Base-by-base conservation (phyloP, 1,140 invertebrate genomes). In the Neodiprion pinetum region DNA sequence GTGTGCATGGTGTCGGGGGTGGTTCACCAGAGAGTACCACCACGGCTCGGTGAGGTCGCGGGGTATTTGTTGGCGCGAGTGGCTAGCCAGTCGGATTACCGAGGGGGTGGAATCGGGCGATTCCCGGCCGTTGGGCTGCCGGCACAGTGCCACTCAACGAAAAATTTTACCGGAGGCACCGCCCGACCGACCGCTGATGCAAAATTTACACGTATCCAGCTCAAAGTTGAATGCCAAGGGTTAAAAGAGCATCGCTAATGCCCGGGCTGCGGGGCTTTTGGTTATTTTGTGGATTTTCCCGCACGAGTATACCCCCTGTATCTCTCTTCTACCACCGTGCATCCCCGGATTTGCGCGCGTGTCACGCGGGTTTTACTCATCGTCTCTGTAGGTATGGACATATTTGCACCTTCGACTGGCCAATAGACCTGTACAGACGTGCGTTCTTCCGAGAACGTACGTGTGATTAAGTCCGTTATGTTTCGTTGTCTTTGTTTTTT, bases 181-280 rank as follows among this genome's bases (percentile, higher is more conserved):
- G 70, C 70, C 40, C 74, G 83, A 85, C 79, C 81, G 81, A 88
- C 86, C 86, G 78, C 83, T 82, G 81, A 84, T 88, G 86, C 82
- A 87, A 88, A 88, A 88, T 88, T 88, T 88, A 88, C 87, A 87
- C 87, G 87, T 85, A 88, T 86, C 86, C 83, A 84, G 85, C 81
- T 82, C 82, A 81, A 81, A 80, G 77, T 82, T 86, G 84, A 88
- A 87, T 87, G 80, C 80, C 82, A 81, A 83, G 82, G 84, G 86
- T 88, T 88, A 88, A 88, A 88, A 88, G 87, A 88, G 87, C 87
- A 88, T 88, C 81, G 85, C 87, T 88, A 88, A 88, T 88, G 87
- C 83, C 86, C 87, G 84, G 84, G 84, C 85, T 88, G 53, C n/a
- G 53, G 53, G 28, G 53, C 53, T 61, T 61, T 61, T 84, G 85